Conservation (phyloP, 2,888 invertebrate species). For the Lissonota sp. region DNA sequence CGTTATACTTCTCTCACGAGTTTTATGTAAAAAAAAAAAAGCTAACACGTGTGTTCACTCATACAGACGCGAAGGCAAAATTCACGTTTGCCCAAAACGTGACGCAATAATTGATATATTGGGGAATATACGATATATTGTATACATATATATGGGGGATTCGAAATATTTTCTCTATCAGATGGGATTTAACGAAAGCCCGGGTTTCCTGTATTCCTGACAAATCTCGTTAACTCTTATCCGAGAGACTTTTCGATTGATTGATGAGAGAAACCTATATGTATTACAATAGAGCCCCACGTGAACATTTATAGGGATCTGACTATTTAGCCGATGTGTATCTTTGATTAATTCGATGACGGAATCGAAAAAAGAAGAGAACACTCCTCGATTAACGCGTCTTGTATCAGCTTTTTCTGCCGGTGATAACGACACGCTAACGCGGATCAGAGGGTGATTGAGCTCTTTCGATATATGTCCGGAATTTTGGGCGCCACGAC, state of each 20-base stretch:
- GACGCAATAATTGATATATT: neutral
- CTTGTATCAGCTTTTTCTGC: slow-evolving; percentile 26
- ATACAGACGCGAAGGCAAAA: slow-evolving; percentile 19
- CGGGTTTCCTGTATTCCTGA: slow-evolving; percentile 2
- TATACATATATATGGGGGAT: no score
- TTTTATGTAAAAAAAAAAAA: no score
- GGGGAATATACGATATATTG: no score
- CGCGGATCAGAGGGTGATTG: neutral
- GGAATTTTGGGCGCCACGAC: neutral
- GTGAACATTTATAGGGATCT: neutral
- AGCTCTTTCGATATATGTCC: slow-evolving; percentile 6
- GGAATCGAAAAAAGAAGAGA: slow-evolving; percentile 9
- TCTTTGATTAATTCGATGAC: slow-evolving; percentile 40
- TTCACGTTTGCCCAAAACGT: slow-evolving; percentile 1
- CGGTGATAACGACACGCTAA: slow-evolving; percentile 22
- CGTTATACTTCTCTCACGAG: neutral
- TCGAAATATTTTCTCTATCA: slow-evolving; percentile 23
- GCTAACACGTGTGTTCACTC: neutral
- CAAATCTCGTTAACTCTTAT: slow-evolving; percentile 35
- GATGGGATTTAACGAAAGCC: neutral
- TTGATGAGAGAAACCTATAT: slow-evolving; percentile 11
- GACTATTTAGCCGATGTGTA: slow-evolving; percentile 19
- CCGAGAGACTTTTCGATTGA: slow-evolving; percentile 21
- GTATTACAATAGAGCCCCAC: neutral
- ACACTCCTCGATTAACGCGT: slow-evolving; percentile 19